phyloP scores from a whole-genome alignment of 1,140 invertebrate species.

The Aphis gossypii region DNA sequence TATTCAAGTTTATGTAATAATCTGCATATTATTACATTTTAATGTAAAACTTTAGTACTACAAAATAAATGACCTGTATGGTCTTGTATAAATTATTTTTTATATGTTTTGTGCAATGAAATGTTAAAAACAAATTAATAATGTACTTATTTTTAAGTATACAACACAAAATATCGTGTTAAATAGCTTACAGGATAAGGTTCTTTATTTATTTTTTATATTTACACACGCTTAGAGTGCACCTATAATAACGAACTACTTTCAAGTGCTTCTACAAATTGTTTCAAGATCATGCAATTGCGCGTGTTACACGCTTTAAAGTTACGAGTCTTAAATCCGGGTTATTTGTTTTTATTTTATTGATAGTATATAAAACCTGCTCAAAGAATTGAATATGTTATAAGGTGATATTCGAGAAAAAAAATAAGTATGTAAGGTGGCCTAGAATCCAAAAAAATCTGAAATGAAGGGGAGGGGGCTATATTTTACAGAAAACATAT shows the following conservation, averaged over 20 bases:
- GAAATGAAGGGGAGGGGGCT: too few species aligned
- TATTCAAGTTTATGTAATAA: neutral
- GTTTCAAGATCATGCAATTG: constrained; percentile 6
- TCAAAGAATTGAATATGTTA: neutral
- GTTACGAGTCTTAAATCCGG: neutral
- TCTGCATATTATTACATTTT: neutral
- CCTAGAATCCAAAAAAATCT: too few species aligned
- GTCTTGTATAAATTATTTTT: neutral
- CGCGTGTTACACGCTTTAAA: neutral
- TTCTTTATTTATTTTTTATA: neutral
- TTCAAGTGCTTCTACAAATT: neutral
- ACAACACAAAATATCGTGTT: neutral
- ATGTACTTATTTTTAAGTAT: neutral
- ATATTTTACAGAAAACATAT: too few species aligned
- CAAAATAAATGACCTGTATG: neutral
- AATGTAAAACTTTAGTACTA: neutral
- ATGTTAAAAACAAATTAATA: constrained; percentile 20
- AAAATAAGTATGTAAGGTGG: too few species aligned
- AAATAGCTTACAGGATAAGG: neutral
- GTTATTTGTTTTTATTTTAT: constrained; percentile 15
- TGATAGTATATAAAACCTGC: neutral
- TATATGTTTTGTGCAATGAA: neutral
- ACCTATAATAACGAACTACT: neutral
- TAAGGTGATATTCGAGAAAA: neutral
- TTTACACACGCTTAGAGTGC: neutral